A percentile compares a stretch with the other conserved stretches of the same genome.
These are phyloP conservation scores for Lucifuga dentata DNA, from an alignment of 2,113 vertebrate genomes.

Conservation along the genomic window DNA sequence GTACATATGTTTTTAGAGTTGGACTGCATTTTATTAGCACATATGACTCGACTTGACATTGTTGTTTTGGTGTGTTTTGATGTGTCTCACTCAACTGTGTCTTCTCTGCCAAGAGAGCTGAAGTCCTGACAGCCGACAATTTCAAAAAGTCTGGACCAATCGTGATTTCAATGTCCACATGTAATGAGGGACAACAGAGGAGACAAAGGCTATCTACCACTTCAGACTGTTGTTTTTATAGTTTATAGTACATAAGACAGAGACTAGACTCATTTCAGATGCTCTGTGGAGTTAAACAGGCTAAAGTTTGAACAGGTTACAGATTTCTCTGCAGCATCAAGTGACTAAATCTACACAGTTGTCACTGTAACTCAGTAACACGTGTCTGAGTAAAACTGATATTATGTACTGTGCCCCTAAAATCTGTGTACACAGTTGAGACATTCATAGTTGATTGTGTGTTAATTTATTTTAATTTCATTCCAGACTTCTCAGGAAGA, in stretches of 20 bases:
- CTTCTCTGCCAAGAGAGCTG: slow-evolving; percentile 28
- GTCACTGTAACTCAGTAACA: slow-evolving; percentile 33
- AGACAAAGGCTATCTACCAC: slow-evolving; percentile 17
- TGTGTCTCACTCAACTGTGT: slow-evolving; percentile 22
- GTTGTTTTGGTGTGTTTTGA: slow-evolving; percentile 36
- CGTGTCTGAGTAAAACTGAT: slow-evolving; percentile 54
- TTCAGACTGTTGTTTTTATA: slow-evolving; percentile 12
- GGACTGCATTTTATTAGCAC: slow-evolving; percentile 43
- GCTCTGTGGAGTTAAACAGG: slow-evolving; percentile 1
- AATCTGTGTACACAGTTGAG: slow-evolving; percentile 52
- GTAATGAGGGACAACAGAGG: slow-evolving; percentile 14
- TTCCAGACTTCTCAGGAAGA: slow-evolving; percentile 81
- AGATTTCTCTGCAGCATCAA: no score
- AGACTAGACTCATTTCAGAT: slow-evolving; percentile 24
- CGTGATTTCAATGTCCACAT: no score
- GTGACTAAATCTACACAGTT: slow-evolving; percentile 35
- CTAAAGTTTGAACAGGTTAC: slow-evolving; percentile 13
- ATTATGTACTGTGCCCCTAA: slow-evolving; percentile 64
- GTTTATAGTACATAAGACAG: slow-evolving; percentile 24
- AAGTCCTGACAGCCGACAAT: slow-evolving; percentile 21
- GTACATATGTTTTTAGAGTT: slow-evolving; percentile 48
- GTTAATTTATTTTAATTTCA: slow-evolving; percentile 81
- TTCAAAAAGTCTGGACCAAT: no score
- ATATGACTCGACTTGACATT: slow-evolving; percentile 7
- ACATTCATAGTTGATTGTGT: slow-evolving; percentile 67